A percentile compares a stretch with the other conserved stretches of the same genome.
Evolutionary conservation across 2,113 vertebrate species (phyloP).

Genomic region (Boulengeromyrus knoepffleri): DNA sequence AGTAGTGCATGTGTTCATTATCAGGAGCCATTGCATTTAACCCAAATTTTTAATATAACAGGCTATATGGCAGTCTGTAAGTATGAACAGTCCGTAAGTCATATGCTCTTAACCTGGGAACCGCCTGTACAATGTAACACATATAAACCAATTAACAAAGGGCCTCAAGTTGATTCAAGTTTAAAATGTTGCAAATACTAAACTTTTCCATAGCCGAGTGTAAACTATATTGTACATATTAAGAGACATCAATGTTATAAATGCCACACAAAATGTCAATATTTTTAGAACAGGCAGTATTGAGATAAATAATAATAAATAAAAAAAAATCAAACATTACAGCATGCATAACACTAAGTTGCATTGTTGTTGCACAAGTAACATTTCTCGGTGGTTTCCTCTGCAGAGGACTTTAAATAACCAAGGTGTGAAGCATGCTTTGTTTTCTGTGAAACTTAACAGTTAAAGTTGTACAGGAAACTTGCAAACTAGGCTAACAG

Average conservation of each 20-base stretch:
- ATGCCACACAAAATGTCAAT: neutral
- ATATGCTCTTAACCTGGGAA: neutral
- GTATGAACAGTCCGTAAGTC: neutral
- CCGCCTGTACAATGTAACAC: neutral
- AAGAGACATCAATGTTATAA: neutral
- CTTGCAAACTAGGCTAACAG: neutral
- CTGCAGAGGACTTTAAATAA: neutral
- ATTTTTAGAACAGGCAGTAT: neutral
- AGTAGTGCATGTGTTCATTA: neutral
- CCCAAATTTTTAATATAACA: neutral
- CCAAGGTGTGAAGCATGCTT: neutral
- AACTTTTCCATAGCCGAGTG: neutral
- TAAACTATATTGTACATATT: neutral
- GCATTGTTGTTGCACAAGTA: neutral
- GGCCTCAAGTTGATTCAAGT: neutral
- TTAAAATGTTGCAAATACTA: neutral
- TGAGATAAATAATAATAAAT: neutral
- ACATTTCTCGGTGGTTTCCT: neutral
- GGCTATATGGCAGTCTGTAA: neutral
- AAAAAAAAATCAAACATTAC: neutral
- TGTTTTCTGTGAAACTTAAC: neutral
- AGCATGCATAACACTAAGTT: neutral
- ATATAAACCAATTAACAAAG: neutral
- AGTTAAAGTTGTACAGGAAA: neutral
- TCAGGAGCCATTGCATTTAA: neutral